Conservation (phyloP, 2,113 vertebrate genomes). For the Lipophrys pholis region DNA sequence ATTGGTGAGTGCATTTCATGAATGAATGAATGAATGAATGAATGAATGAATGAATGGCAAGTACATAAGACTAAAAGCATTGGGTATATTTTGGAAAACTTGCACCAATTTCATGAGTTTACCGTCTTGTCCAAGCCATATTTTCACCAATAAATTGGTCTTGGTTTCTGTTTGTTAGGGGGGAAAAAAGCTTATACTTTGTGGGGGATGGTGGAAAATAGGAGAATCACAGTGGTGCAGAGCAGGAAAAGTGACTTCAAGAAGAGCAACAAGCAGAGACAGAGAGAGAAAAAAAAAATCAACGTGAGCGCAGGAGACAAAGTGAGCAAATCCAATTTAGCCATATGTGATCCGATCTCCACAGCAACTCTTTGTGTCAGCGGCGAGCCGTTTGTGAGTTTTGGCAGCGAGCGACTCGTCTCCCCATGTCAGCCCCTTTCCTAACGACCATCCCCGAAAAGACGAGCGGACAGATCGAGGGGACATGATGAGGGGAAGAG, state of each 20-base stretch:
- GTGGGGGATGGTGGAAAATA: not conserved
- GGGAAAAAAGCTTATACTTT: too few species aligned
- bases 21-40: too few species aligned
- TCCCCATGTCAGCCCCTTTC: constrained; percentile 48
- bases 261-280: constrained; percentile 23
- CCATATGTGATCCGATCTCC: constrained; percentile 77
- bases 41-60: too few species aligned
- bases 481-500: constrained; percentile 34
- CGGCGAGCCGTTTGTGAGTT: constrained; percentile 77
- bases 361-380: constrained; percentile 78
- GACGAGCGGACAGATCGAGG: constrained; percentile 27
- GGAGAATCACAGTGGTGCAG: constrained; percentile 18
- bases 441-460: constrained; percentile 60
- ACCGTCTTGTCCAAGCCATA: too few species aligned
- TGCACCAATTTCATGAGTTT: too few species aligned
- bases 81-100: too few species aligned
- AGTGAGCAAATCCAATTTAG: constrained; percentile 72
- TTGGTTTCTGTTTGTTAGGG: too few species aligned
- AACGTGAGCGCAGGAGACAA: constrained; percentile 31
- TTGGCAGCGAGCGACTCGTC: constrained; percentile 65
- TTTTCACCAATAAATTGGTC: too few species aligned
- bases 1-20: too few species aligned
- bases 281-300: constrained; percentile 27
- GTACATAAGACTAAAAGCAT: too few species aligned
- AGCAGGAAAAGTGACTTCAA: constrained; percentile 37